Percentiles rank a stretch among this genome's conserved stretches.
Evolutionary conservation across 1,140 invertebrate genomes (phyloP).

Genomic region (Drosophila cardini): DNA sequence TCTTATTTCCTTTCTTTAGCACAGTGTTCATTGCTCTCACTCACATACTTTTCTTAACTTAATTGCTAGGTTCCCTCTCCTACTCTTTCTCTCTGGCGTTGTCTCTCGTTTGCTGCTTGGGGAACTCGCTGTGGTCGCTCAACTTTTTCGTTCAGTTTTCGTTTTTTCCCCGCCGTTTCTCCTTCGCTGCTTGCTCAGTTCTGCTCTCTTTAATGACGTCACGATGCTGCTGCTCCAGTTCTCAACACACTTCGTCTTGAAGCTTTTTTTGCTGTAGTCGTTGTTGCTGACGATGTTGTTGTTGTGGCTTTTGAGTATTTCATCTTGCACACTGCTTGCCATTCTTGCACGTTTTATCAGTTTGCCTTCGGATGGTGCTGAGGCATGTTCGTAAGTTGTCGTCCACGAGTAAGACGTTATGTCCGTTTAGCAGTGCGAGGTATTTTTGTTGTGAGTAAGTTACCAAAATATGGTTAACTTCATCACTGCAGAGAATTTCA

Average conservation of each 20-base stretch:
- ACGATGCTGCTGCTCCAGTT: slow-evolving; percentile 75
- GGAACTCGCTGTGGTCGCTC: slow-evolving; percentile 39
- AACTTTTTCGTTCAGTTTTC: slow-evolving; percentile 75
- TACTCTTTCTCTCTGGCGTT: neutral
- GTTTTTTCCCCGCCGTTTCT: slow-evolving; percentile 72
- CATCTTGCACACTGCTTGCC: slow-evolving; percentile 38
- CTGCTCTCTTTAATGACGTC: slow-evolving; percentile 66
- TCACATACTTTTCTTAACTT: slow-evolving; percentile 57
- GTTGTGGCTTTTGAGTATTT: slow-evolving; percentile 15
- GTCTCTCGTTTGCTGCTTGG: slow-evolving; percentile 33
- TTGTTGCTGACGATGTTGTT: slow-evolving; percentile 5
- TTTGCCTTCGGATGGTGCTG: slow-evolving; percentile 64
- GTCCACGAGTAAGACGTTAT: slow-evolving; percentile 2
- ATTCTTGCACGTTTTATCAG: slow-evolving; percentile 78
- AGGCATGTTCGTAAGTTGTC: slow-evolving; percentile 63
- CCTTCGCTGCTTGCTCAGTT: slow-evolving; percentile 33
- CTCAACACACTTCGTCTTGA: slow-evolving; percentile 65
- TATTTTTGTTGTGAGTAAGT: slow-evolving; percentile 38
- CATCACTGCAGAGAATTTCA: slow-evolving; percentile 9
- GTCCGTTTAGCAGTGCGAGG: neutral
- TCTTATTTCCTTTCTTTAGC: slow-evolving; percentile 64
- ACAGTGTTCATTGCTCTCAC: slow-evolving; percentile 42
- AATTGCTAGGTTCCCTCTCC: slow-evolving; percentile 51
- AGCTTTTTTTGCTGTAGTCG: slow-evolving; percentile 24
- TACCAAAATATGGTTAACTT: slow-evolving; percentile 40